phyloP scores from a whole-genome alignment of 2,888 invertebrate species.

The Tribolium freemani region DNA sequence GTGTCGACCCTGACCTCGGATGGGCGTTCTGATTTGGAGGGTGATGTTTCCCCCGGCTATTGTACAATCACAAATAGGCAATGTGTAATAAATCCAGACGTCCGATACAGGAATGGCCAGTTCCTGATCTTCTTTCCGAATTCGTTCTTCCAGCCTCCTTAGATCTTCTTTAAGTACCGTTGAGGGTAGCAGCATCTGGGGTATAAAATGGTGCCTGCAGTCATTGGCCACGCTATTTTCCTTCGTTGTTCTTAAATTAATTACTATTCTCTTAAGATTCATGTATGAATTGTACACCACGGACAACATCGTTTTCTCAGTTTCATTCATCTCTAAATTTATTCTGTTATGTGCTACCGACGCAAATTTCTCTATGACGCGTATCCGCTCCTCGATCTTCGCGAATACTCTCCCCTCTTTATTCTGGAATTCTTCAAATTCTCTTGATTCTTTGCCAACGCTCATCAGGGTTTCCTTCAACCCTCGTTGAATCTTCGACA shows the following conservation, averaged over 20 bases:
- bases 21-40: not conserved
- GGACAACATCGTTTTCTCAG: not conserved
- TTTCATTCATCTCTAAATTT: not conserved
- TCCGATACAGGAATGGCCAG: not conserved
- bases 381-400: not conserved
- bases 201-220: not conserved
- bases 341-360: not conserved
- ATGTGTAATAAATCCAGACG: not conserved
- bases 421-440: not conserved
- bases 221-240: not conserved
- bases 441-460: not conserved
- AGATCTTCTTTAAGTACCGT: not conserved
- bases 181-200: not conserved
- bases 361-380: not conserved
- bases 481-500: not conserved
- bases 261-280: not conserved
- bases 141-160: not conserved
- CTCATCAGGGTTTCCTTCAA: not conserved
- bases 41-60: not conserved
- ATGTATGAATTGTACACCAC: not conserved
- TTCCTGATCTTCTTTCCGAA: not conserved
- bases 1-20: not conserved
- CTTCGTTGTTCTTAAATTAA: not conserved
- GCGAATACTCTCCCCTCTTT: not conserved
- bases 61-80: not conserved